Evolutionary conservation across 2,797 vertebrate species (phyloP).

Genomic region (Myiotriccus ornatus): DNA sequence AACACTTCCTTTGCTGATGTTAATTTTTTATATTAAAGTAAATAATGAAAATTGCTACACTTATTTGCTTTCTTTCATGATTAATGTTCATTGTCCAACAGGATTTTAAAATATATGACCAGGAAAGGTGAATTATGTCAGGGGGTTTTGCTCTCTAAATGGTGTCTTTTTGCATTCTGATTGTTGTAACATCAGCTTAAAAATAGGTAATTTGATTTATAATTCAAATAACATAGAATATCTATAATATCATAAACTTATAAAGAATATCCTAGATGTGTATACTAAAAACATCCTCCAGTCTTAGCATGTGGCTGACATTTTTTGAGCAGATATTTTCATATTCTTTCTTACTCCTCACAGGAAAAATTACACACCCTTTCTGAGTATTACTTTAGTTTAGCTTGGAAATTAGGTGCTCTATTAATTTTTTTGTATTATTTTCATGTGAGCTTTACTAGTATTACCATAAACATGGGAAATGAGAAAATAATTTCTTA

Average conservation of each 20-base stretch:
- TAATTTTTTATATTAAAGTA: not conserved
- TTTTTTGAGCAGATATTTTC: not conserved
- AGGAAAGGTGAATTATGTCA: not conserved
- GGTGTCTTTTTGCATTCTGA: not conserved
- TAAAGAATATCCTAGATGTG: not conserved
- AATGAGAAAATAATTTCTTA: not conserved
- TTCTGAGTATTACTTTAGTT: not conserved
- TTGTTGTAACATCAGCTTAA: not conserved
- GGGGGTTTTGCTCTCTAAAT: not conserved
- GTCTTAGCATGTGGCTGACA: too few species aligned
- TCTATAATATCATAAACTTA: not conserved
- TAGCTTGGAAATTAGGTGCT: not conserved
- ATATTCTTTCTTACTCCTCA: not conserved
- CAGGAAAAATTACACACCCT: not conserved
- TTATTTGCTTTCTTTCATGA: not conserved
- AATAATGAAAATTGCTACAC: not conserved
- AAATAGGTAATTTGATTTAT: not conserved
- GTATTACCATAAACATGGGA: not conserved
- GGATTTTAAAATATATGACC: not conserved
- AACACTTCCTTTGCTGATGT: not conserved
- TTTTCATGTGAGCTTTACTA: not conserved
- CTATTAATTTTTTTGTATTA: not conserved
- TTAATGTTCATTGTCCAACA: fast-evolving
- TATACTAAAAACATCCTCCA: not conserved
- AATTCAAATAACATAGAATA: not conserved